Percentiles rank a stretch among this genome's conserved stretches.
Conservation (phyloP, 2,888 invertebrate genomes). For the Stramonita haemastoma region DNA sequence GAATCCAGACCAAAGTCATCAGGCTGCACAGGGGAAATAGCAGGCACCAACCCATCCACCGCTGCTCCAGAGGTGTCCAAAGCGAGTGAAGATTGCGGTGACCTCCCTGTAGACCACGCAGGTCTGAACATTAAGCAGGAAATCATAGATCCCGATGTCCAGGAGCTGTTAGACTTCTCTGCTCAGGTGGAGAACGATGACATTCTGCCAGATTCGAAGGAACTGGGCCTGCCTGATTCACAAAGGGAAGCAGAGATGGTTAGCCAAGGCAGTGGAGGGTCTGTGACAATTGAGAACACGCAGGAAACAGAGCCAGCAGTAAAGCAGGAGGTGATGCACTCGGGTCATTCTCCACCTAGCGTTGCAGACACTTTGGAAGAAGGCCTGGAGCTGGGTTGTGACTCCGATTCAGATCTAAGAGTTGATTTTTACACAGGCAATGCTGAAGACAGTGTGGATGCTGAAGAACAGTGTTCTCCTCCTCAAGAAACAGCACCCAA, state of each 20-base stretch:
- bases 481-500: background rate
- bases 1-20: background rate
- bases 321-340: background rate
- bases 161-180: background rate
- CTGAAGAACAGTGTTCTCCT: background rate
- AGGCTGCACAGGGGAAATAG: background rate
- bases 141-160: background rate
- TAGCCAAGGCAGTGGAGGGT: background rate
- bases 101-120: background rate
- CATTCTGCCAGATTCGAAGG: background rate
- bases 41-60: background rate
- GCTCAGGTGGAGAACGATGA: background rate
- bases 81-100: background rate
- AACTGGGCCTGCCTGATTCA: background rate
- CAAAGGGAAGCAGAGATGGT: background rate
- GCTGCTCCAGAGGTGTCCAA: background rate
- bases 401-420: background rate
- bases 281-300: background rate
- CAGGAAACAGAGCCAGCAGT: background rate
- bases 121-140: background rate
- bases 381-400: background rate
- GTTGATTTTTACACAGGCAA: background rate
- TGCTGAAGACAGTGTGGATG: background rate
- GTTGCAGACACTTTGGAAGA: background rate
- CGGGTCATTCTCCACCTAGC: too few species aligned